A percentile compares a stretch with the other conserved stretches of the same genome.
Conservation (phyloP, 2,113 vertebrate species). For the Aldabrachelys gigantea region DNA sequence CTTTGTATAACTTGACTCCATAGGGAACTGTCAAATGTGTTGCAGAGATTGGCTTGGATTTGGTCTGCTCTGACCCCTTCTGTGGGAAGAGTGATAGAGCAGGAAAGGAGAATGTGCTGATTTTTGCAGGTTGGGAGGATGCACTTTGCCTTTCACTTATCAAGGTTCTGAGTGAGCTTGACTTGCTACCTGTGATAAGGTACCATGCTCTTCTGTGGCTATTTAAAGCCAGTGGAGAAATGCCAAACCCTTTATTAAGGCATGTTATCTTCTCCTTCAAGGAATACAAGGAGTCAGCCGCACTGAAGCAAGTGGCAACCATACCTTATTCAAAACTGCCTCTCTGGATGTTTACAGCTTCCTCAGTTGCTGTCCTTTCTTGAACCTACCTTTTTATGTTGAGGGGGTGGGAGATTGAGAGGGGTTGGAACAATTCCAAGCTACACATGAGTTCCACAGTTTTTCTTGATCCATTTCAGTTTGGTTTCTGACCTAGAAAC, state of each 20-base stretch:
- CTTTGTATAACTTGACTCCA: not conserved
- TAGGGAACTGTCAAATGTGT: not conserved
- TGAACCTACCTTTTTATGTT: not conserved
- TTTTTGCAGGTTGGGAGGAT: not conserved
- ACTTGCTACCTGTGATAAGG: not conserved
- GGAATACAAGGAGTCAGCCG: not conserved
- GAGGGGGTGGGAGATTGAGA: not conserved
- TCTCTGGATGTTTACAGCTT: not conserved
- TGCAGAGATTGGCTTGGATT: rapidly evolving
- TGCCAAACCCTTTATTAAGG: not conserved
- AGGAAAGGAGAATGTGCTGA: not conserved
- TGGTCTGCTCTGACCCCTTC: not conserved
- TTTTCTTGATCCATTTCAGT: conserved; percentile 62
- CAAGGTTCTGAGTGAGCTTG: not conserved
- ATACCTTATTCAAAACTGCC: not conserved
- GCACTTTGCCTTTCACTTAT: not conserved
- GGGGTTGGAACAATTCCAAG: conserved; percentile 47
- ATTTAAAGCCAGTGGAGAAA: not conserved
- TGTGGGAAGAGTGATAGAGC: not conserved
- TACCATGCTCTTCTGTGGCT: not conserved
- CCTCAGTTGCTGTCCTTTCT: not conserved
- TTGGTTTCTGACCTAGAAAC: conserved; percentile 58
- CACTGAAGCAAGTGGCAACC: not conserved
- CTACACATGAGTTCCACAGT: conserved; percentile 15
- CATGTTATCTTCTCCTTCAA: not conserved